These are phyloP conservation scores for Etheostoma perlongum DNA, from an alignment of 2,797 vertebrate genomes.

Conservation along the genomic window DNA sequence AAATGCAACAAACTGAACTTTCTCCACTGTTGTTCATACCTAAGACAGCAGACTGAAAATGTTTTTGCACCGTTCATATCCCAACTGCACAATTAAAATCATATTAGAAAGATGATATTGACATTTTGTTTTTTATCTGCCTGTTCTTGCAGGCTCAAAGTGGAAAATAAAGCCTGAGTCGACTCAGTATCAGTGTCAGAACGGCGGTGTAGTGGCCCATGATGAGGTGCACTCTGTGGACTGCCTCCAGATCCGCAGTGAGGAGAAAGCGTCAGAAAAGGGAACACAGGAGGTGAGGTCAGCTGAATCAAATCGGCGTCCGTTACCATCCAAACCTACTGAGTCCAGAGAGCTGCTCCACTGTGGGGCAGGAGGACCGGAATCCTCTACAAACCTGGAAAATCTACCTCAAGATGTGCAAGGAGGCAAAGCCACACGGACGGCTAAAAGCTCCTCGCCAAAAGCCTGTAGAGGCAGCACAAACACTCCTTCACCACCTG, in stretches of 20 bases:
- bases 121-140: background rate
- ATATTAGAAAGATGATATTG: background rate
- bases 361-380: slow-evolving; percentile 55
- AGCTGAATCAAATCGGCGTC: slow-evolving; percentile 66
- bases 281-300: slow-evolving; percentile 68
- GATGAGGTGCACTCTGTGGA: slow-evolving; percentile 81
- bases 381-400: slow-evolving; percentile 65
- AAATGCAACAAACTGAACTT: background rate
- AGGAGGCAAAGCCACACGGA: slow-evolving; percentile 71
- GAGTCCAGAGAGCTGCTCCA: slow-evolving; percentile 74
- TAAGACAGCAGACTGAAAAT: background rate
- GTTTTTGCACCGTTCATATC: background rate
- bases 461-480: slow-evolving; percentile 76
- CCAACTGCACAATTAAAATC: background rate
- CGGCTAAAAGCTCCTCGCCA: slow-evolving; percentile 80
- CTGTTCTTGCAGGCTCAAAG: slow-evolving; percentile 76
- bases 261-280: slow-evolving; percentile 75
- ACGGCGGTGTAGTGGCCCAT: slow-evolving; percentile 56
- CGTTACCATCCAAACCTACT: slow-evolving; percentile 58
- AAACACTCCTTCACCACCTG: slow-evolving; percentile 72
- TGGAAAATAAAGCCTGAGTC: slow-evolving; percentile 82
- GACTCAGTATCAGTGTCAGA: slow-evolving; percentile 85
- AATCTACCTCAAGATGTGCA: slow-evolving; percentile 86
- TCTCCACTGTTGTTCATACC: background rate
- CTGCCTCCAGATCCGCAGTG: slow-evolving; percentile 85